Evolutionary conservation across 2,888 invertebrate genomes (phyloP), one percentile per base, ranked within the genome.

Genomic region (Anthoptus insignis): DNA sequence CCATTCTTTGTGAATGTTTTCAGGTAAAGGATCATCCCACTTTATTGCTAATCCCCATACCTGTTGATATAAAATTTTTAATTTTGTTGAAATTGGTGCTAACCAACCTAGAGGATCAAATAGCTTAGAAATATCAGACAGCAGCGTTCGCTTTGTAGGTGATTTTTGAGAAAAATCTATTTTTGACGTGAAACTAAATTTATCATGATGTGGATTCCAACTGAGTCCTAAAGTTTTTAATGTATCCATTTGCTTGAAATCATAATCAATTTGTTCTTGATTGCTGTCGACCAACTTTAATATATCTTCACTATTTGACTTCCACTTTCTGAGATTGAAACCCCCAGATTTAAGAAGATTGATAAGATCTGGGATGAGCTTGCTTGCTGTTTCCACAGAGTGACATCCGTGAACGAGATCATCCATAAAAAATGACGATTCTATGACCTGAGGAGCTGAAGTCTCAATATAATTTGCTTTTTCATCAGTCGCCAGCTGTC

Each of bases 151-250:
- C 21, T 45, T 45, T 22, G 45, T 45, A 22, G 22, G 45, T 37
- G 37, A 4, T 9, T n/a, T n/a, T n/a, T n/a, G n/a, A 64, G 22
- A 9, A 8, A 8, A n/a, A 13, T 19, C 24, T 50, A 39, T 21
- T 37, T n/a, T 37, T 37, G 37, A 4, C 37, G n/a, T 37, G 39
- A 39, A 39, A 3, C 6, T 3, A 16, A 39, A 16, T 7, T 14
- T 11, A 6, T 65, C 2, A n/a, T 37, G 3, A 4, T 8, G 4
- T 3, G 37, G n/a, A 37, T 37, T 9, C 37, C 37, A 37, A n/a
- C 24, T 11, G 13, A 65, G 16, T n/a, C 65, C 65, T 6, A 68
- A 45, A 6, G 67, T 61, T 52, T 68, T 68, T 1, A 50, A 39
- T 37, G 49, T 24, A 29, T 57, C 27, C 19, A 11, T 6, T 14